Percentiles rank a stretch among this genome's conserved stretches.
Evolutionary conservation across 2,113 vertebrate genomes (phyloP).

Genomic region (Chamaea fasciata): DNA sequence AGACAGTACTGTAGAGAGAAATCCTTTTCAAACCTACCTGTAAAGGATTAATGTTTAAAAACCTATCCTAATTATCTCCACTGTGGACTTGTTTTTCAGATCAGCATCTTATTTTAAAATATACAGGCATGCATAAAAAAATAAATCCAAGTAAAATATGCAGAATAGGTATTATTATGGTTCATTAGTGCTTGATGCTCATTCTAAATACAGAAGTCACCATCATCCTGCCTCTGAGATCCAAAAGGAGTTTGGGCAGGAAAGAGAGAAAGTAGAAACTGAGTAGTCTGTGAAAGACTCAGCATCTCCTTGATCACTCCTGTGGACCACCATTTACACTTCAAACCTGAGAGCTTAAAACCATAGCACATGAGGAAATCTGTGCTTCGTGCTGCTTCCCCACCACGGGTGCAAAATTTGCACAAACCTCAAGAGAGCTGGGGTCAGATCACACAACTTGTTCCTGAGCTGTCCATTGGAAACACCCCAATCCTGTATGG

Average conservation of each 20-base stretch:
- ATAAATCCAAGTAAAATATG: background rate
- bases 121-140: background rate
- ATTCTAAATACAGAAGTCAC: background rate
- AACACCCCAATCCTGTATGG: background rate
- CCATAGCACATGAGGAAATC: background rate
- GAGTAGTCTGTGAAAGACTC: background rate
- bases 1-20: background rate
- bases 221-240: background rate
- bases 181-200: background rate
- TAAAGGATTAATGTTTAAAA: background rate
- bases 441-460: background rate
- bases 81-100: background rate
- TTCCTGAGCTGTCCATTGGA: background rate
- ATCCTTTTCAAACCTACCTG: fast-evolving
- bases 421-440: background rate
- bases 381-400: background rate
- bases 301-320: background rate
- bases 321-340: background rate
- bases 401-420: background rate
- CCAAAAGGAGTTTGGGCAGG: background rate
- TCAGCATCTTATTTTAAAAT: background rate
- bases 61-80: background rate
- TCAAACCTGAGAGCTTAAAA: background rate
- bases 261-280: background rate
- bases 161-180: background rate